Base-by-base conservation (phyloP, 2,888 invertebrate species). In the Maniola hyperantus region DNA sequence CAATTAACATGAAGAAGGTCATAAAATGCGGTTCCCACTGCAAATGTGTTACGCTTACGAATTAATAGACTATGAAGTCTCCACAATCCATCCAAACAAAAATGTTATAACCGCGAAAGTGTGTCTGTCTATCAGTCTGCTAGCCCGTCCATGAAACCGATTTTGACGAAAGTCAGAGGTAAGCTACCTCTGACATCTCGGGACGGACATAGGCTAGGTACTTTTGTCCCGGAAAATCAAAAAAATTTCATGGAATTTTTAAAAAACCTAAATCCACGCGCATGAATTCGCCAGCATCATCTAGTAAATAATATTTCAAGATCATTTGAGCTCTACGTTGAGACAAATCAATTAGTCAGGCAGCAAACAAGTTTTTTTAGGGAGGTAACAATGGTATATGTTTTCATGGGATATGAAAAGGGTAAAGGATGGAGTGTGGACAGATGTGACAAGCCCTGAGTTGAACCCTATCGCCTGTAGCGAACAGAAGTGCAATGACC, bases 401-500 rank as follows among this genome's bases (percentile, higher is more conserved):
- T 18, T 48, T 18, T 48, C 48, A 48, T 15, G 18, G 15, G 48
- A 15, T 18, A 48, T 15, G 15, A 36, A 7, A 8, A 6, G 7
- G 7, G 36, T 36, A 6, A n/a, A 36, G 7, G 5, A 8, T 36
- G 7, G 7, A 48, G 55, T 42, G 10, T 42, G 42, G 57, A 20
- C 44, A 58, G 59, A 59, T 59, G 48, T 46, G 46, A 55, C 55
- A 39, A 69, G 33, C 59, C 33, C 46, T 48, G 15, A 42, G 57
- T 57, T 39, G 20, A 55, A 57, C 59, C 59, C 59, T 59, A 48
- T 48, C 59, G 59, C 46, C 46, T 13, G 34, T 18, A 13, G 57
- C 57, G 26, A 18, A 26, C 15, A 15, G 18, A 50, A 73, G 85
- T 76, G 79, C 83, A 77, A 74, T 79, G 81, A 81, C 82, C 84